Conservation (phyloP, 1,140 invertebrate species). For the Eufriesea mexicana region DNA sequence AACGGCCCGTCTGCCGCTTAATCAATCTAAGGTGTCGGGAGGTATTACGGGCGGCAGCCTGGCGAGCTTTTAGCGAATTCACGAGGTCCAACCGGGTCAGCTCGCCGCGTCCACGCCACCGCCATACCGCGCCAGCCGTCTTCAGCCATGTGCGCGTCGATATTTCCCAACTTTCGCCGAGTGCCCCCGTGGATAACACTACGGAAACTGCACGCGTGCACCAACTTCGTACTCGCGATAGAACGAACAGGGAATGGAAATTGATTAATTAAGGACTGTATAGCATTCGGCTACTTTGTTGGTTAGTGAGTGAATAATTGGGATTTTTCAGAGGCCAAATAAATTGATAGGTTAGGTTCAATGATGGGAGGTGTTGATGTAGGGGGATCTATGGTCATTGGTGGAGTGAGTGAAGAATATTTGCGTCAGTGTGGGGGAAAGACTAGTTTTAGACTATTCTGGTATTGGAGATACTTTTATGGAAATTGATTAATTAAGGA, state of each 20-base stretch:
- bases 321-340: not conserved
- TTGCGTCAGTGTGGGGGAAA: too few species aligned
- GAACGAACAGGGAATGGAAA: not conserved
- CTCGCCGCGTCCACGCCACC: not conserved
- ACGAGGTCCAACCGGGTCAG: not conserved
- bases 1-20: constrained; percentile 66
- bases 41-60: constrained; percentile 53
- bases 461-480: too few species aligned
- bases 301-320: not conserved
- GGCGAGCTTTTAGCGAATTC: constrained; percentile 55
- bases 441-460: too few species aligned
- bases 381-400: too few species aligned
- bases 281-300: not conserved
- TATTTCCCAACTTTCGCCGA: not conserved
- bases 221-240: not conserved
- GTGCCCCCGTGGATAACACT: too few species aligned
- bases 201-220: not conserved
- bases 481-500: not conserved
- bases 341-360: not conserved
- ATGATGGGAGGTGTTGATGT: not conserved
- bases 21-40: constrained; percentile 75
- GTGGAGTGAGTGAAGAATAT: too few species aligned
- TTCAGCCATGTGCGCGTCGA: not conserved
- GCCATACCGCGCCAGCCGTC: not conserved
- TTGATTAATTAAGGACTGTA: not conserved